These are phyloP conservation scores for Tortricodes alternella DNA, from an alignment of 2,888 invertebrate genomes.

Conservation along the genomic window DNA sequence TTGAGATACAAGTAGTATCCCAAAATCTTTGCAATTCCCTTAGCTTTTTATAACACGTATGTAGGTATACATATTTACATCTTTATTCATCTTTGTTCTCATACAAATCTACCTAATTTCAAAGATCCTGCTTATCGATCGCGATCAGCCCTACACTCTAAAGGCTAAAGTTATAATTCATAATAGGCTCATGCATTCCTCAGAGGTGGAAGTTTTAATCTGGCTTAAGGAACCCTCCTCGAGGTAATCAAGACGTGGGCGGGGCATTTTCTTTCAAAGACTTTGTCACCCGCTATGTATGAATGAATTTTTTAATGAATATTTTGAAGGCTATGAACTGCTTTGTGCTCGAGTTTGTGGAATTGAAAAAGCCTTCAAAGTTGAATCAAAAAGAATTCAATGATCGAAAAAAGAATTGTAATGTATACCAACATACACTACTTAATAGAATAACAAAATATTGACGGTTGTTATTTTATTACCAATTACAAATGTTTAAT, in stretches of 20 bases:
- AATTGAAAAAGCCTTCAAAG: not conserved
- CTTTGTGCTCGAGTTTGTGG: not conserved
- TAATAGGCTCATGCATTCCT: constrained; percentile 27
- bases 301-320: not conserved
- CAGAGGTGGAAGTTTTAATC: constrained; percentile 28
- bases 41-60: too few species aligned
- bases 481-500: too few species aligned
- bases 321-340: not conserved
- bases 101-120: too few species aligned
- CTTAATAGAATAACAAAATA: too few species aligned
- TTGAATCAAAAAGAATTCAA: too few species aligned
- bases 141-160: constrained; percentile 9
- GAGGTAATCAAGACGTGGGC: not conserved
- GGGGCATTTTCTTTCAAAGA: not conserved
- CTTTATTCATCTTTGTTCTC: too few species aligned
- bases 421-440: too few species aligned
- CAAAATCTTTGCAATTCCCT: too few species aligned
- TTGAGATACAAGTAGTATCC: too few species aligned
- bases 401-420: too few species aligned
- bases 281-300: constrained; percentile 6
- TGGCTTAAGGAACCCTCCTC: constrained; percentile 19
- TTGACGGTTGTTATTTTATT: too few species aligned
- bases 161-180: constrained; percentile 29
- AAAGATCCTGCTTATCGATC: constrained; percentile 7
- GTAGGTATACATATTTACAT: too few species aligned